These are phyloP conservation scores for Marisa cornuarietis DNA, from an alignment of 1,140 invertebrate species.

Conservation along the genomic window DNA sequence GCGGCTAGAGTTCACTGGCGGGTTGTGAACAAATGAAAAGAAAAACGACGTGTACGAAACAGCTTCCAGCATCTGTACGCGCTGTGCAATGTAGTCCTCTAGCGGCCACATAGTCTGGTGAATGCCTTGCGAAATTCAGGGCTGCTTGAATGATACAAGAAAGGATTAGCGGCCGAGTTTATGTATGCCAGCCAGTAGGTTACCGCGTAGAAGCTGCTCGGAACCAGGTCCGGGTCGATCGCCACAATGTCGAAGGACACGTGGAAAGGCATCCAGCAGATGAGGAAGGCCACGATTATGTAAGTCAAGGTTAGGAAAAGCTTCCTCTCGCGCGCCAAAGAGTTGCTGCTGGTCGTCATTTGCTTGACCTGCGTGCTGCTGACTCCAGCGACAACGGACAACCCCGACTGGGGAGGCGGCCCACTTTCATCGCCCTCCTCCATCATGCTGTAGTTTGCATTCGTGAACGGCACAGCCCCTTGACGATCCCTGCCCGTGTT, in stretches of 20 bases:
- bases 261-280: conserved; percentile 61
- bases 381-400: neutral
- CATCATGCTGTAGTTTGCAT: neutral
- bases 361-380: neutral
- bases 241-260: conserved; percentile 56
- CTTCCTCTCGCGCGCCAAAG: conserved; percentile 31
- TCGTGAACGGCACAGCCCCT: neutral
- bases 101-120: conserved; percentile 39
- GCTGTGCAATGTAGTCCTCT: neutral
- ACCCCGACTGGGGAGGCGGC: neutral
- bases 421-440: neutral
- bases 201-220: conserved; percentile 37
- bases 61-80: no score
- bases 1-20: no score
- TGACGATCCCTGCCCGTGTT: neutral
- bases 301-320: conserved; percentile 57
- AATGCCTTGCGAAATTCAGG: conserved; percentile 53
- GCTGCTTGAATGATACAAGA: conserved; percentile 61
- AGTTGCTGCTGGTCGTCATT: neutral
- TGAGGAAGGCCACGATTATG: conserved; percentile 53
- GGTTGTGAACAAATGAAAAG: no score
- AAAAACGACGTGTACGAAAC: no score
- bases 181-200: conserved; percentile 61
- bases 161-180: conserved; percentile 61
- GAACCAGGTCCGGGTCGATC: conserved; percentile 40